Percentiles rank a stretch among this genome's conserved stretches.
Evolutionary conservation across 2,888 invertebrate species (phyloP).

Genomic region (Bombylius major): DNA sequence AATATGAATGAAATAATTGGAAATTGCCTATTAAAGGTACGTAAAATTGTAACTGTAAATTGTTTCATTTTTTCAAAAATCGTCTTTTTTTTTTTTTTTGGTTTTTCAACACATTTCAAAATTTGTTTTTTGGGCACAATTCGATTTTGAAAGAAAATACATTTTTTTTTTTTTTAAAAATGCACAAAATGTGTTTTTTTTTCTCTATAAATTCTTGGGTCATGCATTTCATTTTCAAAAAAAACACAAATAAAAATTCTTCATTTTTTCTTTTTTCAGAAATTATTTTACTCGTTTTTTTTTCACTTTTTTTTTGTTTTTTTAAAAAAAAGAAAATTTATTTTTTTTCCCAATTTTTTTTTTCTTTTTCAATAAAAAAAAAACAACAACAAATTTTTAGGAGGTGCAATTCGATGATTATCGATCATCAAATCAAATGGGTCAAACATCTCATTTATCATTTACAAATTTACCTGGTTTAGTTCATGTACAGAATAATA

Average conservation of each 20-base stretch:
- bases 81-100: constrained; percentile 7
- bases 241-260: no score
- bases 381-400: neutral
- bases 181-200: no score
- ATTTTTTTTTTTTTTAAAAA: no score
- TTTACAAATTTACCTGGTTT: constrained; percentile 29
- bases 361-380: neutral
- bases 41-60: no score
- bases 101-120: constrained; percentile 4
- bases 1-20: no score
- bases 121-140: neutral
- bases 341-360: neutral
- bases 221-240: no score
- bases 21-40: no score
- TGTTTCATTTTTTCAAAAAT: no score
- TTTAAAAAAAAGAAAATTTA: neutral
- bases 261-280: no score
- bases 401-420: constrained; percentile 10
- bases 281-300: neutral
- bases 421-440: constrained; percentile 10
- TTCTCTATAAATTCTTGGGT: no score
- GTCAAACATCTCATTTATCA: constrained; percentile 28
- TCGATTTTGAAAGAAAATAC: no score
- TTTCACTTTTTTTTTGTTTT: neutral
- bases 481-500: constrained; percentile 12